These are phyloP conservation scores for Stichodactyla mertensii DNA, from an alignment of 64 coral and sea anemone genomes.

Conservation along the genomic window DNA sequence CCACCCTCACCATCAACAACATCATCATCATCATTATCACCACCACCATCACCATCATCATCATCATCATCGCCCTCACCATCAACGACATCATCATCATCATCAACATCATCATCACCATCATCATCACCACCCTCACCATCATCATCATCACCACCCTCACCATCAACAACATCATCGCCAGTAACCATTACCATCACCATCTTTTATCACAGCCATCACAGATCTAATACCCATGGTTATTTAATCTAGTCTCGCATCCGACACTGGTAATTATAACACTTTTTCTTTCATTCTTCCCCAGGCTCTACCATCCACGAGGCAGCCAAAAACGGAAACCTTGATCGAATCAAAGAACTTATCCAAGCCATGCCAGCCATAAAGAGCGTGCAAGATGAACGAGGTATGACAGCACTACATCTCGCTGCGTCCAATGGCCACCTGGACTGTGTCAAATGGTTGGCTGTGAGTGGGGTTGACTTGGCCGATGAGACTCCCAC, in stretches of 20 bases:
- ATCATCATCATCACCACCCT: too few relatives aligned
- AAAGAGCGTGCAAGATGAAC: slow-evolving; percentile 62
- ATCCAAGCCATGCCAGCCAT: slow-evolving; percentile 70
- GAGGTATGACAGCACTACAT: slow-evolving; percentile 86
- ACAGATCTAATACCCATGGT: too few relatives aligned
- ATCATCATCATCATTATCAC: not conserved
- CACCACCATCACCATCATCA: not conserved
- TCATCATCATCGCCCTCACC: too few relatives aligned
- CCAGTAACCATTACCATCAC: not conserved
- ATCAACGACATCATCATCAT: too few relatives aligned
- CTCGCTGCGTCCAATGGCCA: slow-evolving; percentile 77
- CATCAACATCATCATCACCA: too few relatives aligned
- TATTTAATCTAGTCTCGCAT: too few relatives aligned
- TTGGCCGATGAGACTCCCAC: slow-evolving; percentile 91
- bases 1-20: not conserved
- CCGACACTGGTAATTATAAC: not conserved
- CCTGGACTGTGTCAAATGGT: slow-evolving; percentile 89
- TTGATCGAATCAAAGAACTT: slow-evolving; percentile 81
- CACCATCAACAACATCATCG: not conserved
- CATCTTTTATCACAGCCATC: not conserved
- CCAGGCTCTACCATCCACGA: slow-evolving; percentile 86
- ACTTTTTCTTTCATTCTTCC: not conserved
- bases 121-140: too few relatives aligned
- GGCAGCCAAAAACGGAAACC: slow-evolving; percentile 68
- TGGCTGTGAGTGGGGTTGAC: slow-evolving; percentile 85